Conservation (phyloP, 2,113 vertebrate genomes). For the Psephotus haematonotus region DNA sequence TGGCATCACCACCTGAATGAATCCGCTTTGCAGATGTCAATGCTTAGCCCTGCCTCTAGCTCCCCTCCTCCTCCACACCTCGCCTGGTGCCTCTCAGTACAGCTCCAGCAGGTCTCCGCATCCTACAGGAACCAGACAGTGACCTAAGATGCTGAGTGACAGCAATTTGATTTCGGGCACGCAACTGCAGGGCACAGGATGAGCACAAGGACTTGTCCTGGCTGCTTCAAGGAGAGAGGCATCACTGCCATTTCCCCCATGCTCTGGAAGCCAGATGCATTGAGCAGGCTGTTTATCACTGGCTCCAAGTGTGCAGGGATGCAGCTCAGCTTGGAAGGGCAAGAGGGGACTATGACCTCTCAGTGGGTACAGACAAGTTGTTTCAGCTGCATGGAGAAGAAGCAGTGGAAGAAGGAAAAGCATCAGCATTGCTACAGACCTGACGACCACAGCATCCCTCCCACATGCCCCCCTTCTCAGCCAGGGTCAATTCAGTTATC, state of each 20-base stretch:
- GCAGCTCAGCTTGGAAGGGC: neutral
- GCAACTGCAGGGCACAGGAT: neutral
- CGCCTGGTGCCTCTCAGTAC: accelerated
- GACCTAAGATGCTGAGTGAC: neutral
- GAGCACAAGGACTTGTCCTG: neutral
- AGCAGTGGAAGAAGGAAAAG: neutral
- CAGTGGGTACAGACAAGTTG: accelerated
- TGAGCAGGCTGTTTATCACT: accelerated
- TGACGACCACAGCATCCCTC: neutral
- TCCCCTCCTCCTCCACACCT: neutral
- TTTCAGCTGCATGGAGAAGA: neutral
- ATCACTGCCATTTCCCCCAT: neutral
- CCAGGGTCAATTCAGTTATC: neutral
- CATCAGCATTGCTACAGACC: too few relatives aligned
- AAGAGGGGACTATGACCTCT: neutral
- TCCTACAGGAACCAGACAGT: neutral
- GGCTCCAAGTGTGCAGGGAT: neutral
- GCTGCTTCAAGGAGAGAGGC: too few relatives aligned
- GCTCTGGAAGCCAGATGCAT: neutral
- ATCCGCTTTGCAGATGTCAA: accelerated
- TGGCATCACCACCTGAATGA: accelerated
- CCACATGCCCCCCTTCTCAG: neutral
- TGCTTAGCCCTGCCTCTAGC: accelerated
- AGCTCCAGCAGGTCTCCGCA: neutral
- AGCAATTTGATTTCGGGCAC: neutral